These are phyloP conservation scores for Slavum lentiscoides DNA, from an alignment of 2,888 invertebrate species.

Conservation along the genomic window DNA sequence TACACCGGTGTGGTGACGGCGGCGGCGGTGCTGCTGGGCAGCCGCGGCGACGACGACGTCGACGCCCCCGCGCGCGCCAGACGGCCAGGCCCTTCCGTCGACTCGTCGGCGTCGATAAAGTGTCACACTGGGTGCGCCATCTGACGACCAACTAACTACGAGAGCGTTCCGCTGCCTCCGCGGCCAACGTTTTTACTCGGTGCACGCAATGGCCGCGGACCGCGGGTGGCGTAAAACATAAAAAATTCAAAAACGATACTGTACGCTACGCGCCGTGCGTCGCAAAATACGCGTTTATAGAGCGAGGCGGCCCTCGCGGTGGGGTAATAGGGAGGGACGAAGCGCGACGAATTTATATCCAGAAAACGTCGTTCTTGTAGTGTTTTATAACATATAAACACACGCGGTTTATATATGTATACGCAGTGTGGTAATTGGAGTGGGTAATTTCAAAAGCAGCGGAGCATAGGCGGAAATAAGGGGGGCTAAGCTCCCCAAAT, in stretches of 20 bases:
- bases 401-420: too few relatives aligned
- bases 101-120: slow-evolving; percentile 52
- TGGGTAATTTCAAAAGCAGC: slow-evolving; percentile 27
- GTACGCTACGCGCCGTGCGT: not conserved
- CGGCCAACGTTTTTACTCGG: not conserved
- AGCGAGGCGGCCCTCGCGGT: not conserved
- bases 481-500: too few relatives aligned
- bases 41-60: slow-evolving; percentile 21
- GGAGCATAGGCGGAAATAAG: too few relatives aligned
- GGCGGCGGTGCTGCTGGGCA: slow-evolving; percentile 17
- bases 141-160: slow-evolving; percentile 42
- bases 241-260: not conserved
- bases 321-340: not conserved
- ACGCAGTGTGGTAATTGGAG: slow-evolving; percentile 8
- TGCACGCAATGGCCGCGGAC: slow-evolving; percentile 1
- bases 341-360: not conserved
- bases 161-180: slow-evolving; percentile 10
- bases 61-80: slow-evolving; percentile 46
- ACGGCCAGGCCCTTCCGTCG: slow-evolving; percentile 43
- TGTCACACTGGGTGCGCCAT: slow-evolving; percentile 51
- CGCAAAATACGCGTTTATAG: not conserved
- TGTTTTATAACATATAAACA: not conserved
- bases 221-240: not conserved
- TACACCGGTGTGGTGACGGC: not conserved
- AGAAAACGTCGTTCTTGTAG: not conserved